Conservation (phyloP, 2,797 vertebrate genomes). For the Phataginus tetradactyla region DNA sequence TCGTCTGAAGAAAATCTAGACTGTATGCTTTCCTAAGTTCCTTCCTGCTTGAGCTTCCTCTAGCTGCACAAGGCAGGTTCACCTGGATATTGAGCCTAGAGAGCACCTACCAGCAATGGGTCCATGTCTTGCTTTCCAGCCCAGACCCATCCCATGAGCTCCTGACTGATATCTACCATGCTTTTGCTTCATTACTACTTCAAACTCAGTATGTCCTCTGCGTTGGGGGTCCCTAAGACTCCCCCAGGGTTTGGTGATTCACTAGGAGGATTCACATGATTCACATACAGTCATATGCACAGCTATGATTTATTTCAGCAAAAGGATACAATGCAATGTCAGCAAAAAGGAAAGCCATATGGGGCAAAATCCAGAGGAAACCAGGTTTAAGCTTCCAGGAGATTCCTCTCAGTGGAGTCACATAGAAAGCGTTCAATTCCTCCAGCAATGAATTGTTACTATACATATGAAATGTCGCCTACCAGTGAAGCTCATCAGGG, state of each 20-base stretch:
- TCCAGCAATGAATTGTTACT: neutral
- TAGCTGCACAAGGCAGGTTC: neutral
- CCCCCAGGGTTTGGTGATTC: neutral
- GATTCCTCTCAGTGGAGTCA: neutral
- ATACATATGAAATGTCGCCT: neutral
- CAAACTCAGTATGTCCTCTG: neutral
- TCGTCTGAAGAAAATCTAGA: conserved; percentile 15
- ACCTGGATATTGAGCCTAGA: neutral
- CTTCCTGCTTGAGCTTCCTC: neutral
- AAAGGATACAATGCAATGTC: neutral
- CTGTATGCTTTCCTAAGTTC: neutral
- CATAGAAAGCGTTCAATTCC: neutral
- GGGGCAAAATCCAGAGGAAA: neutral
- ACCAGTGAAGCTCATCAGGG: neutral
- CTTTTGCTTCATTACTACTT: neutral
- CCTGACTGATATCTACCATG: neutral
- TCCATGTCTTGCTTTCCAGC: neutral
- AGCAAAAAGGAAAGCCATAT: conserved; percentile 21
- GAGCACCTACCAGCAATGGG: neutral
- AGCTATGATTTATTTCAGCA: conserved; percentile 6
- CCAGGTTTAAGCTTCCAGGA: neutral
- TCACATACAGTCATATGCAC: neutral
- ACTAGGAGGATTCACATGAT: conserved; percentile 6
- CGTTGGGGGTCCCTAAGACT: conserved; percentile 27
- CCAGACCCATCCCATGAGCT: neutral